Conservation (phyloP, 2,888 invertebrate genomes). For the Eurytoma californica region DNA sequence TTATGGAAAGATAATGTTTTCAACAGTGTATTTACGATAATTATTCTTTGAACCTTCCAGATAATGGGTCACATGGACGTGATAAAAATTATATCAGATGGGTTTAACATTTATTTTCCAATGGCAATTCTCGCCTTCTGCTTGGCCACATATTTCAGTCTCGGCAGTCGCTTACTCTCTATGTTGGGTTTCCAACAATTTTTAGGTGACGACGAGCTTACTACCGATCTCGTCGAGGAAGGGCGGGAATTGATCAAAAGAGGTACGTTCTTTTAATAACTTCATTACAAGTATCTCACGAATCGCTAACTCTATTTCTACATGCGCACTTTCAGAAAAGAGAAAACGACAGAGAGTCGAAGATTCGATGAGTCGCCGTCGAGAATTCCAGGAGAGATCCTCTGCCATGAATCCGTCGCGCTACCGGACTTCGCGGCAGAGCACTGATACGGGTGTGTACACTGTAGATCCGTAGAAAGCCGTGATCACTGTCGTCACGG, state of each 20-base stretch:
- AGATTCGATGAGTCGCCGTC: conserved; percentile 85
- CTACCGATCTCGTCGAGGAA: conserved; percentile 94
- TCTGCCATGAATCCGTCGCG: conserved; percentile 73
- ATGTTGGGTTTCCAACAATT: conserved; percentile 98
- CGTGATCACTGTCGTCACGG: conserved; percentile 15
- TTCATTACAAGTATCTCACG: conserved; percentile 23
- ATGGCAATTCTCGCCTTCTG: conserved; percentile 96
- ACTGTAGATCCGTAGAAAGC: conserved; percentile 47
- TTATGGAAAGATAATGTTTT: neutral
- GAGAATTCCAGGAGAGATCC: conserved; percentile 84
- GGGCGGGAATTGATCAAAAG: conserved; percentile 93
- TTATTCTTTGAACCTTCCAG: conserved; percentile 72
- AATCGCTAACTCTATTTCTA: conserved; percentile 1
- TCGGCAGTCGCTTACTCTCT: conserved; percentile 93
- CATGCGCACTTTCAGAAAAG: conserved; percentile 79
- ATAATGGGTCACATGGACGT: conserved; percentile 99
- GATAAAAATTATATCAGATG: conserved; percentile 95
- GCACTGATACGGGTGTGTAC: conserved; percentile 75
- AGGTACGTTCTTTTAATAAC: conserved; percentile 77
- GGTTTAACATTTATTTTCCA: conserved; percentile 99
- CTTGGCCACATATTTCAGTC: conserved; percentile 93
- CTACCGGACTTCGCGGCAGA: conserved; percentile 74
- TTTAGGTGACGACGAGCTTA: conserved; percentile 94
- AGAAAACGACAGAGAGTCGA: conserved; percentile 88
- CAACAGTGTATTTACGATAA: neutral